Base-by-base conservation (phyloP, 2,113 vertebrate species). In the Barbus barbus region DNA sequence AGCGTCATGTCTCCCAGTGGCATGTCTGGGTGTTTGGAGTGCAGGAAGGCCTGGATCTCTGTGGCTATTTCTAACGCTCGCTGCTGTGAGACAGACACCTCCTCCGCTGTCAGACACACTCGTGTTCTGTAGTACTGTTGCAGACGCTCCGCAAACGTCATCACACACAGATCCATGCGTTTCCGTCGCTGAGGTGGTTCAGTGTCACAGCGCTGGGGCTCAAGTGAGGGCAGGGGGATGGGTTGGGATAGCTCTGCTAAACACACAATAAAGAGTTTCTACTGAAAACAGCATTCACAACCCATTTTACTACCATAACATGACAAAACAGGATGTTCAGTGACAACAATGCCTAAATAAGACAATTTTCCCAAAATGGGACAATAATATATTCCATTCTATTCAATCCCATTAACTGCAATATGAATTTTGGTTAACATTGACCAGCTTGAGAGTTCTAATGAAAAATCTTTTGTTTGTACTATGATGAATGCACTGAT, bases 1-100 rank as follows among this genome's bases (percentile, higher is more conserved):
- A 97, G 93, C 83, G 90, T 94, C 65, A 96, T 90, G 4, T 94
- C 93, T 36, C 95, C 95, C 0, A 98, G 95, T 2, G 97, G 96
- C 94, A 98, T 95, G 81, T 97, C 96, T 0, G 96, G 94, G 84
- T 94, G 95, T 46, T 96, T 97, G 88, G 6, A 93, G 78, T 61
- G 89, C 83, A 99, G 87, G 86, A 96, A 97, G 56, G 88, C 93
- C 88, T 98, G 96, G 85, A 99, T 93, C n/a, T 98, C 96, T 0
- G 87, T 78, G 84, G 94, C 95, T 83, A 98, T 95, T 86, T 96
- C 94, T 14, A 94, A 89, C 0, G 95, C 94, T 76, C 96, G 89
- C 91, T 96, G 93, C 20, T 91, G 93, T 38, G 93, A 90, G 0
- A 92, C 90, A 51, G 88, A 88, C 4, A 88, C 91, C 0, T 95